These are phyloP conservation scores for Pogonocichla stellata DNA, from an alignment of 2,113 vertebrate genomes.

Conservation along the genomic window DNA sequence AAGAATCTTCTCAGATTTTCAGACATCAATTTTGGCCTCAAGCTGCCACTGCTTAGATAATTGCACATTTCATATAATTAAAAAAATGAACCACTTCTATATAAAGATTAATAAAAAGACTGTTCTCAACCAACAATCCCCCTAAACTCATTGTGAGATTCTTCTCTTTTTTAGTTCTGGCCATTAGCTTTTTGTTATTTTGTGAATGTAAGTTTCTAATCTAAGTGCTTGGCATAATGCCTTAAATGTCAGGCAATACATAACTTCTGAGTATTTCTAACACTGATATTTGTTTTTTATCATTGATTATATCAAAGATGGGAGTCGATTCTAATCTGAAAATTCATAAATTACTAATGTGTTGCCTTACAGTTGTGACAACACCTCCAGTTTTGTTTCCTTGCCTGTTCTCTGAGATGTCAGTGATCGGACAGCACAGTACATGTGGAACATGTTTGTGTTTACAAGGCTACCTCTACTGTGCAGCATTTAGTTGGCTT, in stretches of 20 bases:
- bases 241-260: background rate
- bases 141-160: background rate
- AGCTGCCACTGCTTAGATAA: background rate
- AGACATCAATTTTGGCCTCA: background rate
- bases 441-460: slow-evolving; percentile 2
- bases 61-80: background rate
- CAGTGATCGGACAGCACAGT: background rate
- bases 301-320: background rate
- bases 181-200: background rate
- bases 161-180: background rate
- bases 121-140: background rate
- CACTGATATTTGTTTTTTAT: background rate
- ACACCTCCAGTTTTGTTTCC: background rate
- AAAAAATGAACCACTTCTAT: background rate
- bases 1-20: background rate
- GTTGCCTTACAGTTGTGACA: background rate
- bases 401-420: background rate
- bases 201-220: background rate
- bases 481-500: slow-evolving; percentile 12
- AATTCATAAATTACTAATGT: background rate
- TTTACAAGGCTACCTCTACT: slow-evolving; percentile 5
- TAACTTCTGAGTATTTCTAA: background rate
- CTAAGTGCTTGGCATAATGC: background rate
- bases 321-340: background rate
- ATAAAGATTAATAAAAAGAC: background rate